phyloP scores from a whole-genome alignment of 2,113 vertebrate species.

The Sander lucioperca region DNA sequence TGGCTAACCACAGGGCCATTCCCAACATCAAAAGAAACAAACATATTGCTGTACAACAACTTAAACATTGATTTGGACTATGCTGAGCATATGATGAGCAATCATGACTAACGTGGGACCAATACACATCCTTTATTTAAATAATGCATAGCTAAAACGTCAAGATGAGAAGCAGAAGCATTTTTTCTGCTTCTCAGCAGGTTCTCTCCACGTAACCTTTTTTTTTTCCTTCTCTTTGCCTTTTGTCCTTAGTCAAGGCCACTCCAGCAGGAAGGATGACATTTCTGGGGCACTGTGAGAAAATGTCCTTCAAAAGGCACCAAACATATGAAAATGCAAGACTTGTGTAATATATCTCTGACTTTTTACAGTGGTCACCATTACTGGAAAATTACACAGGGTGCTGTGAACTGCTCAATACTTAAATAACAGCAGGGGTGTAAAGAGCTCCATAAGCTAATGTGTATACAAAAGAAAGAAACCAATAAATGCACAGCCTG shows the following conservation, averaged over 20 bases:
- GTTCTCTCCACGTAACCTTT: background rate
- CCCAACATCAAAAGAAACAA: too few species aligned
- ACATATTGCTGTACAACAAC: too few species aligned
- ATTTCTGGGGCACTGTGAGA: slow-evolving; percentile 68
- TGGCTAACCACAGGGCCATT: too few species aligned
- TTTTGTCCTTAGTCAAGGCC: slow-evolving; percentile 63
- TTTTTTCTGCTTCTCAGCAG: slow-evolving; percentile 2
- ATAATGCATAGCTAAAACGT: background rate
- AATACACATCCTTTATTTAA: background rate
- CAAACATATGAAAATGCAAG: slow-evolving; percentile 32
- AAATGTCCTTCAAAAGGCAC: slow-evolving; percentile 55
- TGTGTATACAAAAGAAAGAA: slow-evolving; percentile 30
- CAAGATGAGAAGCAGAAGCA: background rate
- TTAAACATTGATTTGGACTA: background rate
- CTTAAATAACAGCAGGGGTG: slow-evolving; percentile 18
- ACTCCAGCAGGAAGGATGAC: slow-evolving; percentile 65
- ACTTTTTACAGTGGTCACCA: slow-evolving; percentile 40
- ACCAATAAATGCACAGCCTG: slow-evolving; percentile 17
- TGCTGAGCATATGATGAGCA: background rate
- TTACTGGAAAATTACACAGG: slow-evolving; percentile 10
- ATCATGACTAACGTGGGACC: background rate
- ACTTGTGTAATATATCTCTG: slow-evolving; percentile 49
- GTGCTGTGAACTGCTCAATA: background rate
- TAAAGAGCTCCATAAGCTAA: background rate
- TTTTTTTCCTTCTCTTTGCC: slow-evolving; percentile 37